phyloP scores from a whole-genome alignment of 2,888 invertebrate species.

The Notodonta ziczac region DNA sequence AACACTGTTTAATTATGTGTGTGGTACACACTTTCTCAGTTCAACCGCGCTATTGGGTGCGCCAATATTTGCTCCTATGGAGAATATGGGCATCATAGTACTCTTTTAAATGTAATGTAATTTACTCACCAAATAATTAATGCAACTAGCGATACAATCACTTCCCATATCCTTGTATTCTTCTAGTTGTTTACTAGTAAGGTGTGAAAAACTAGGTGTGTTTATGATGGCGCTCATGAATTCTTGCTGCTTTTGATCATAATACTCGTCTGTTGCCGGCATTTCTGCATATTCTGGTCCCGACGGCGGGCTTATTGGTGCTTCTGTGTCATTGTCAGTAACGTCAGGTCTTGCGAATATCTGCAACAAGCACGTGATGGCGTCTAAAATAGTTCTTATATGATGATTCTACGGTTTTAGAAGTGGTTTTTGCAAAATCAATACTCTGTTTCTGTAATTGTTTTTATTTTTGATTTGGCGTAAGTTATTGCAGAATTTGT shows the following conservation, averaged over 20 bases:
- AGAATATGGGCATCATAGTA: no score
- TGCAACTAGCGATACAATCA: slow-evolving; percentile 16
- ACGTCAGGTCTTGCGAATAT: slow-evolving; percentile 21
- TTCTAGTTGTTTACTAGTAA: slow-evolving; percentile 13
- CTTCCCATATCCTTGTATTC: slow-evolving; percentile 13
- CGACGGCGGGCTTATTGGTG: background rate
- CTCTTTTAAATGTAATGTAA: no score
- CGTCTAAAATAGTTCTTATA: background rate
- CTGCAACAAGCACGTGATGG: slow-evolving; percentile 10
- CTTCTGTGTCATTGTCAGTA: background rate
- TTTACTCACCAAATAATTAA: slow-evolving; percentile 34
- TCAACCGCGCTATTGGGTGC: no score
- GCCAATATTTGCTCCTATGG: no score
- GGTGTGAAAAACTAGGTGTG: slow-evolving; percentile 18
- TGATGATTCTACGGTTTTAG: no score
- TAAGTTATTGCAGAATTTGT: no score
- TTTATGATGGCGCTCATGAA: slow-evolving; percentile 19
- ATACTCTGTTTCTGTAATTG: no score
- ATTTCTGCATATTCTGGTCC: no score
- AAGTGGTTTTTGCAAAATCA: no score
- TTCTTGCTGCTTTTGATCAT: background rate
- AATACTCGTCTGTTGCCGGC: background rate
- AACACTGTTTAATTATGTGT: no score
- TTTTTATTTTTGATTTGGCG: no score
- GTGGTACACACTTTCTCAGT: no score